These are phyloP conservation scores for Luperina testacea DNA, from an alignment of 2,888 invertebrate species.

Conservation along the genomic window DNA sequence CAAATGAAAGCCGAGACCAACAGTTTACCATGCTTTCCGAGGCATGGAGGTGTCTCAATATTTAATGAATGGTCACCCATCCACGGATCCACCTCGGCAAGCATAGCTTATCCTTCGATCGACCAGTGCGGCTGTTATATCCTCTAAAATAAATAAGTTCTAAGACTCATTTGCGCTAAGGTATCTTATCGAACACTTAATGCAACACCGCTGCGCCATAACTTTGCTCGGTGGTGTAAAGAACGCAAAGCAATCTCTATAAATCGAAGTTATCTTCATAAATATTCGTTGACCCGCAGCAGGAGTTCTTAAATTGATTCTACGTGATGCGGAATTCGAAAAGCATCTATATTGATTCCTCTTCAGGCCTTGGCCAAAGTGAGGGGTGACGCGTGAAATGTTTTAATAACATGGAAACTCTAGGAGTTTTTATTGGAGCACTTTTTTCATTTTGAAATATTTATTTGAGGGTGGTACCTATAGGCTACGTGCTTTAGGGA, in stretches of 20 bases:
- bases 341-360: conserved; percentile 77
- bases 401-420: conserved; percentile 64
- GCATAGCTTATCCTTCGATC: background rate
- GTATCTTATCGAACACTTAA: conserved; percentile 52
- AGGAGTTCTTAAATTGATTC: conserved; percentile 87
- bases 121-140: background rate
- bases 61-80: background rate
- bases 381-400: conserved; percentile 65
- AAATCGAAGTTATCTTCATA: conserved; percentile 85
- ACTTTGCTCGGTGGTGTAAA: conserved; percentile 66
- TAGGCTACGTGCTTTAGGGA: background rate
- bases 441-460: conserved; percentile 42
- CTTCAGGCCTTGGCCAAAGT: conserved; percentile 61
- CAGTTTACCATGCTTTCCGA: background rate
- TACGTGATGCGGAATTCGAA: conserved; percentile 85
- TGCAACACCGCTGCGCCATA: conserved; percentile 51
- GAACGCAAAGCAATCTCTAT: conserved; percentile 80
- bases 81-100: background rate
- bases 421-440: conserved; percentile 43
- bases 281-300: conserved; percentile 86
- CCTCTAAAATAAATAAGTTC: conserved; percentile 40
- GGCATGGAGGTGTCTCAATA: too few relatives aligned
- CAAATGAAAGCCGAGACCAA: background rate
- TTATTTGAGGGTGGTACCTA: conserved; percentile 19
- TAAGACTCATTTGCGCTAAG: conserved; percentile 51